Base-by-base conservation (phyloP, 2,113 vertebrate genomes). In the Labeo catla region DNA sequence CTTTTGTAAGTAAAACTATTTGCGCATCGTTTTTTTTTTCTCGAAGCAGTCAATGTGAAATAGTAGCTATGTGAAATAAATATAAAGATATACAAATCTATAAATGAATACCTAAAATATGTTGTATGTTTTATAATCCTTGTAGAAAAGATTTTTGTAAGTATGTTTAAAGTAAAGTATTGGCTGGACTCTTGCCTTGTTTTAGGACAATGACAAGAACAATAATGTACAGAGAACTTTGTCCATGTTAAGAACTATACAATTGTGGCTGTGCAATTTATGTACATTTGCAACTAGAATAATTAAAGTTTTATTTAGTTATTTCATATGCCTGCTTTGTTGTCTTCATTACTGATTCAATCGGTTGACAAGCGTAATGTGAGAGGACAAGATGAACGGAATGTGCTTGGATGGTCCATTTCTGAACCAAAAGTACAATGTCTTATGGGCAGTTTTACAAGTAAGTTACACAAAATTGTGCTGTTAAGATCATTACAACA, bases 231-330 rank as follows among this genome's bases (percentile, higher is more conserved):
- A 99, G 96, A 97, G 95, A 96, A 93, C 93, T 94, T 90, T 95
- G 93, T 95, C 89, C 83, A 96, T 98, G 97, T 98, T 96, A 91
- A 93, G 88, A 87, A 84, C 89, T 89, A 93, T 96, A 95, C 95
- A 94, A 94, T 94, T 93, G 97, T 98, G 98, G 96, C 96, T 93
- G 97, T 98, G 97, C 97, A 97, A 98, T 98, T 98, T 96, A 97
- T 99, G 98, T 99, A 99, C 97, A 98, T 99, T 98, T 98, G 97
- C 97, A 97, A 97, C 96, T 98, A 99, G 97, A 97, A 97, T 96
- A 97, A 98, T 98, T 98, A 99, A 99, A 99, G 97, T 98, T 99
- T 98, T 99, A 99, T 99, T 99, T 99, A 98, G 97, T 97, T 99
- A 99, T 99, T 98, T 98, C 97, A 97, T 92, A 91, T 66, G 9